Conservation (phyloP, 2,888 invertebrate species). For the Agelastica alni region DNA sequence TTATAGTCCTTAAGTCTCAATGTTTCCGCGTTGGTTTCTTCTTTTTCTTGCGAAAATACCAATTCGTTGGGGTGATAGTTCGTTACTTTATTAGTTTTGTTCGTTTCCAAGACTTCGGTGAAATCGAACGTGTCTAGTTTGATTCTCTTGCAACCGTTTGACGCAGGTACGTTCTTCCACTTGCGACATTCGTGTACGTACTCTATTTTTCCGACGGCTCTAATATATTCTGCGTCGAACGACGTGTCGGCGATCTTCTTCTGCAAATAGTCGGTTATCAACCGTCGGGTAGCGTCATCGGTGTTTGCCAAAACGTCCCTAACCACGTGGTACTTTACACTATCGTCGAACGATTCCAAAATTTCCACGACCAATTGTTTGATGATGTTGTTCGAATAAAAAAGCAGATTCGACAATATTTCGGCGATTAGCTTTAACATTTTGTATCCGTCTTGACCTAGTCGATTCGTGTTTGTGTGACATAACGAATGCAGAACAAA, state of each 20-base stretch:
- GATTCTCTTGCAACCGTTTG: too few species aligned
- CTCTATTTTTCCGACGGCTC: conserved; percentile 15
- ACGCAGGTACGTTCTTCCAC: conserved; percentile 28
- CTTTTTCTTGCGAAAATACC: too few species aligned
- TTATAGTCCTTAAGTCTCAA: too few species aligned
- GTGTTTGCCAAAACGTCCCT: conserved; percentile 16
- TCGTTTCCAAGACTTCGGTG: too few species aligned
- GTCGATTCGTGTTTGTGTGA: conserved; percentile 14
- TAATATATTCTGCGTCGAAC: conserved; percentile 25
- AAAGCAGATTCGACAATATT: conserved; percentile 20
- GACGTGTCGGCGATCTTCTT: conserved; percentile 5
- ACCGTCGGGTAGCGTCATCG: neutral
- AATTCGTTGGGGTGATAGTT: too few species aligned
- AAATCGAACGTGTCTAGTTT: too few species aligned
- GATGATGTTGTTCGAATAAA: conserved; percentile 10
- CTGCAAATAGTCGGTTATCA: conserved; percentile 22
- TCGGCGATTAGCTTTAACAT: conserved; percentile 13
- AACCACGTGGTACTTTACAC: conserved; percentile 23
- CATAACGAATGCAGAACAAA: conserved; percentile 17
- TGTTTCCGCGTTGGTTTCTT: neutral
- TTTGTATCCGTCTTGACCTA: conserved; percentile 23
- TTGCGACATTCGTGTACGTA: conserved; percentile 27
- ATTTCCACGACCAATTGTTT: conserved; percentile 29
- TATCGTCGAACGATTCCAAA: conserved; percentile 17
- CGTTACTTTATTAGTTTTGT: too few species aligned